These are phyloP conservation scores for Cheirogaleus medius DNA, from an alignment of 2,113 vertebrate genomes.

Conservation along the genomic window DNA sequence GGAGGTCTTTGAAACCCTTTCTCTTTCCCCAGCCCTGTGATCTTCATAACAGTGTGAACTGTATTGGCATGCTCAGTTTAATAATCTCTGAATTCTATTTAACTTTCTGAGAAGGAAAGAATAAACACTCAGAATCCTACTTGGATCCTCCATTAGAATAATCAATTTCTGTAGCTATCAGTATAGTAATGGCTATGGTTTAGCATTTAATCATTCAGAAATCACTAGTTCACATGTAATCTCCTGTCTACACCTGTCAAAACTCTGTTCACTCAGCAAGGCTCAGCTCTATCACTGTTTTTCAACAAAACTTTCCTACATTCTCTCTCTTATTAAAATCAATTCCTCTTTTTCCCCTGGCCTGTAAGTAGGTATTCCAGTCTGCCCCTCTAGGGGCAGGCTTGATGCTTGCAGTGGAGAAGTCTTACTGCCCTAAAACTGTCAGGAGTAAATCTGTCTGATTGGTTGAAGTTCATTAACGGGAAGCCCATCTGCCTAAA, in stretches of 20 bases:
- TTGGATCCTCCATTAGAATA: background rate
- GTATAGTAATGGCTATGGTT: background rate
- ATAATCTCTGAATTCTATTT: constrained; percentile 1
- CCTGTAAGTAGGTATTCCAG: background rate
- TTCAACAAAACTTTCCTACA: background rate
- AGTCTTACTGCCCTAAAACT: background rate
- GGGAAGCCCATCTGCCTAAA: background rate
- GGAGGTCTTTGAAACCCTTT: too few relatives aligned
- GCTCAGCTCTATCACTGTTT: background rate
- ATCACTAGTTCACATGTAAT: background rate
- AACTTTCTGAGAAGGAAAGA: constrained; percentile 46
- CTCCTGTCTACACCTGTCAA: background rate
- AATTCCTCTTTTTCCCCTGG: background rate
- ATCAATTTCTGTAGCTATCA: background rate
- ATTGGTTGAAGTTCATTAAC: background rate
- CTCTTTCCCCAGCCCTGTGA: too few relatives aligned
- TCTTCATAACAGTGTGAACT: too few relatives aligned
- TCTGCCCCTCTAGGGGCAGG: background rate
- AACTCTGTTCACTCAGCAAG: background rate
- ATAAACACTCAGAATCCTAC: constrained; percentile 16
- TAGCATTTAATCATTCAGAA: background rate
- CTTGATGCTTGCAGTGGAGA: background rate
- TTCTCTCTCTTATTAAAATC: background rate
- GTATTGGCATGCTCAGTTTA: too few relatives aligned
- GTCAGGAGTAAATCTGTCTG: background rate